Conservation (phyloP, 2,113 vertebrate species). For the Sinosuthora webbiana region DNA sequence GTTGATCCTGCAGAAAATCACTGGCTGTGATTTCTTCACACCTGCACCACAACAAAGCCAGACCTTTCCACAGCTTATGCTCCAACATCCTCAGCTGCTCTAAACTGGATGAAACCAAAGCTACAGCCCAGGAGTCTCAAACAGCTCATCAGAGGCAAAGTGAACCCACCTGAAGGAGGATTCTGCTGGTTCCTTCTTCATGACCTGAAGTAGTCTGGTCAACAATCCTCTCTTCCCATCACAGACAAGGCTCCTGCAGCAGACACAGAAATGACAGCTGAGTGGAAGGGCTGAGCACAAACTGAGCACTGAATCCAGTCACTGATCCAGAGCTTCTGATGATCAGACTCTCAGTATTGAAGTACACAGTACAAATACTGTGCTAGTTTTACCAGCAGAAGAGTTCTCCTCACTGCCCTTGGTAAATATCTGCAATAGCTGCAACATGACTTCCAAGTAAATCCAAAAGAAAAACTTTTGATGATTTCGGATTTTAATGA, state of each 20-base stretch:
- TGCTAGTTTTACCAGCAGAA: not conserved
- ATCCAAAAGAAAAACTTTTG: not conserved
- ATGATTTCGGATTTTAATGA: not conserved
- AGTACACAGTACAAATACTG: not conserved
- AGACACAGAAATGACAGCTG: not conserved
- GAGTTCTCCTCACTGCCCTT: not conserved
- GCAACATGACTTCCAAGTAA: not conserved
- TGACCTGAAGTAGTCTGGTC: slow-evolving; percentile 92
- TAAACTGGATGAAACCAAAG: not conserved
- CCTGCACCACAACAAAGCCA: not conserved
- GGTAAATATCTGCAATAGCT: not conserved
- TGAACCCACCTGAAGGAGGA: slow-evolving; percentile 90
- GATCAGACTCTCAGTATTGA: not conserved
- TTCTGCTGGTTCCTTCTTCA: slow-evolving; percentile 97
- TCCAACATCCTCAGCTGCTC: not conserved
- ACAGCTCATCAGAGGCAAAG: not conserved
- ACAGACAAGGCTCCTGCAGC: slow-evolving; percentile 89
- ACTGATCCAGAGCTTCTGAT: not conserved
- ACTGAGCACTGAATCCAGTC: not conserved
- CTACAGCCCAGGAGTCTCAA: not conserved
- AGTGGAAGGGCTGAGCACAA: not conserved
- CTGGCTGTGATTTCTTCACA: not conserved
- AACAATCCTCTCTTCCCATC: slow-evolving; percentile 96
- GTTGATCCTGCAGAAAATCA: not conserved
- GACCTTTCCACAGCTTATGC: not conserved